These are phyloP conservation scores for Dryocosmus kuriphilus DNA, from an alignment of 2,888 invertebrate genomes.

Conservation along the genomic window DNA sequence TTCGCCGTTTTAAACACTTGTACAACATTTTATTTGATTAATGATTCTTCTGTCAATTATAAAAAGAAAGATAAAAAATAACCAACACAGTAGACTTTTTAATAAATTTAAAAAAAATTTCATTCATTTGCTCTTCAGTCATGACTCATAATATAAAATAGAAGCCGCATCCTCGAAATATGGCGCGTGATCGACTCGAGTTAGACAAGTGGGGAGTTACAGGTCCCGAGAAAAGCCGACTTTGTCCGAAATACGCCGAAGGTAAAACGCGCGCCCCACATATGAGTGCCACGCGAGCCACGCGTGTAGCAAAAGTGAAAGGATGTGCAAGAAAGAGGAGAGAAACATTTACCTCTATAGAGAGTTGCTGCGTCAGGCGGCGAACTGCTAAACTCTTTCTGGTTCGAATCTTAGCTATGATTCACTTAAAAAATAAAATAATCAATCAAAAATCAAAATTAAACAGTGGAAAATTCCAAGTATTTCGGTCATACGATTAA, in stretches of 20 bases:
- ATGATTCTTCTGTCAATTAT: background rate
- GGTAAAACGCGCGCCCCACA: conserved; percentile 70
- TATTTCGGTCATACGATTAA: too few species aligned
- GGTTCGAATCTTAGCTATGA: conserved; percentile 34
- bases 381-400: background rate
- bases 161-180: conserved; percentile 49
- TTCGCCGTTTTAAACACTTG: background rate
- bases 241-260: conserved; percentile 64
- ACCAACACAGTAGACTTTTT: background rate
- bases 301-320: conserved; percentile 64
- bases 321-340: conserved; percentile 44
- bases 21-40: background rate
- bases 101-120: background rate
- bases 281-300: conserved; percentile 77
- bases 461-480: too few species aligned
- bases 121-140: too few species aligned
- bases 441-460: too few species aligned
- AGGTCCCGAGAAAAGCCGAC: conserved; percentile 66
- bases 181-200: conserved; percentile 60
- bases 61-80: background rate
- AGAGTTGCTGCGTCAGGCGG: conserved; percentile 48
- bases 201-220: conserved; percentile 74
- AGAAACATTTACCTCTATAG: conserved; percentile 15
- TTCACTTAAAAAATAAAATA: conserved; percentile 11
- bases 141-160: background rate